Base-by-base conservation (phyloP, 2,888 invertebrate species). In the Anthrax anthrax region DNA sequence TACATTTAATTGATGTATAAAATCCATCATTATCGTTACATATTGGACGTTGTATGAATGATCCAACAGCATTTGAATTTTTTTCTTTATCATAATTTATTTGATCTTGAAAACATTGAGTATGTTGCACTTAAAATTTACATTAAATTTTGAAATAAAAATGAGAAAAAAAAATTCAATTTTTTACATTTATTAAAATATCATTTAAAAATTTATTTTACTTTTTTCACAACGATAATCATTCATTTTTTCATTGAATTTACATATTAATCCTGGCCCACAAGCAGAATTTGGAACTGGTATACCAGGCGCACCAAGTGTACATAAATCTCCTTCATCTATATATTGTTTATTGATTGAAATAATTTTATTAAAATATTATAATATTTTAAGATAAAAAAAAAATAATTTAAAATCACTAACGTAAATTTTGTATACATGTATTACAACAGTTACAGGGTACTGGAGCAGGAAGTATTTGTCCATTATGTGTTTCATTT, bases 401-500 rank as follows among this genome's bases (percentile, higher is more conserved):
- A 19, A 19, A 32, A 32, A 12, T 32, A 12, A 32, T 6, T 23
- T 6, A 23, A 23, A 23, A 23, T 4, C 23, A 23, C 4, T 23
- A 32, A 77, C 78, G 63, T 53, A 74, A 67, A 52, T 75, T 70
- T 4, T 71, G 70, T 39, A 80, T 57, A 52, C 80, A 80, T 59
- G 70, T 76, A 1, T 13, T 45, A 51, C 80, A 80, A 58, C 81
- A 81, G 58, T 77, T 79, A 60, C 81, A 81, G 0, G 70, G 58
- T 1, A 74, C 75, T 0, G 77, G 74, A 1, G 75, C 76, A 0
- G 70, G 72, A 50, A 80, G 58, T 53, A 61, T 63, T 32, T 75
- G 48, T 0, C 79, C 80, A 34, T 65, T 66, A 55, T 74, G 71
- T 0, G 78, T 77, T 0, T 68, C 65, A 55, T 78, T 78, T 63